These are phyloP conservation scores for Carassius auratus DNA, from an alignment of 2,113 vertebrate species.

Conservation along the genomic window DNA sequence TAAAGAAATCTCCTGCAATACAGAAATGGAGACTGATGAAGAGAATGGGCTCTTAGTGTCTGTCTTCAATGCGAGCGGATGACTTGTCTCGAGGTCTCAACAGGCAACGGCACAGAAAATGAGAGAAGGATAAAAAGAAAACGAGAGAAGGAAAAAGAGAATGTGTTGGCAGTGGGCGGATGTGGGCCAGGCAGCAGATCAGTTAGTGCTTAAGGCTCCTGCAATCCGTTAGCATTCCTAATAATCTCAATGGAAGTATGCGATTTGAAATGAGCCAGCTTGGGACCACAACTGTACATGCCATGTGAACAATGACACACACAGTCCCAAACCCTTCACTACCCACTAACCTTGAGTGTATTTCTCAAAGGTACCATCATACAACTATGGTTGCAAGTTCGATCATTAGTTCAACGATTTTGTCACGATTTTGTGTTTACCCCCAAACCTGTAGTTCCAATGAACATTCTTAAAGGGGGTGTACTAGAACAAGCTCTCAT, in stretches of 20 bases:
- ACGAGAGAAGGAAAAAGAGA: slow-evolving; percentile 12
- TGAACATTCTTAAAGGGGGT: neutral
- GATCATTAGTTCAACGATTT: neutral
- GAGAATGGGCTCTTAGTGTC: slow-evolving; percentile 14
- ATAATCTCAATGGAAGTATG: neutral
- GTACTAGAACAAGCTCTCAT: too few species aligned
- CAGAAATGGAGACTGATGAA: slow-evolving; percentile 19
- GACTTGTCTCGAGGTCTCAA: slow-evolving; percentile 31
- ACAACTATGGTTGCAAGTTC: neutral
- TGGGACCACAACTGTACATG: neutral
- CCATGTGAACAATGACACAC: neutral
- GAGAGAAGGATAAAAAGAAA: neutral
- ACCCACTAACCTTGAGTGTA: neutral
- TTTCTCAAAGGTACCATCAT: neutral
- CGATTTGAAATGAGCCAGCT: neutral
- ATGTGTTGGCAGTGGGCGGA: slow-evolving; percentile 3
- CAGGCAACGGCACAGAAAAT: neutral
- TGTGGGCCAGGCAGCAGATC: slow-evolving; percentile 5
- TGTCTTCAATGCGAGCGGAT: slow-evolving; percentile 12
- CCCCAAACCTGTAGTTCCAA: neutral
- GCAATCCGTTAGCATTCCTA: neutral
- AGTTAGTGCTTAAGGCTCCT: slow-evolving; percentile 1
- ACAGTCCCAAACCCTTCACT: neutral
- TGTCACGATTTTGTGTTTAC: neutral
- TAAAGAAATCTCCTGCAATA: slow-evolving; percentile 34